Percentiles rank a stretch among this genome's conserved stretches.
These are phyloP conservation scores for Marasmarcha lunaedactyla DNA, from an alignment of 2,888 invertebrate genomes.

Conservation along the genomic window DNA sequence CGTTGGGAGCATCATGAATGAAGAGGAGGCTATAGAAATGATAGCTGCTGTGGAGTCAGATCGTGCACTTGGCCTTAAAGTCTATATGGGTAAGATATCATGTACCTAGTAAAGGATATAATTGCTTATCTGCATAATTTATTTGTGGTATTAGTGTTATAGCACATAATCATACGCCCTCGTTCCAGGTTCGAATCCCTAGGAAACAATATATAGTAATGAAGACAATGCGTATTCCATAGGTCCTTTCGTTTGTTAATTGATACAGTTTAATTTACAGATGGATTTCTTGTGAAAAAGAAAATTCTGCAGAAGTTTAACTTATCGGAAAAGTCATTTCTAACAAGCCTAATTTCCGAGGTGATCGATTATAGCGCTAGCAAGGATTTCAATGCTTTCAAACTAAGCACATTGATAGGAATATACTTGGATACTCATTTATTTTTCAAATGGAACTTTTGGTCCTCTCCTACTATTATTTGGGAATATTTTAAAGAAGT, in stretches of 20 bases:
- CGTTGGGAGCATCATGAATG: constrained; percentile 32
- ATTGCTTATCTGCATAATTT: background rate
- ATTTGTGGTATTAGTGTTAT: no score
- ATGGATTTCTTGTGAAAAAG: constrained; percentile 34
- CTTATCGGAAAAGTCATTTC: constrained; percentile 36
- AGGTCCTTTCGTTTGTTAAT: no score
- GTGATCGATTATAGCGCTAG: constrained; percentile 44
- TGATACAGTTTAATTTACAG: constrained; percentile 27
- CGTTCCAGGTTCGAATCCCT: no score
- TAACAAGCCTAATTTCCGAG: constrained; percentile 33
- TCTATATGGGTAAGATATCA: constrained; percentile 27
- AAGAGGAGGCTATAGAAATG: constrained; percentile 36
- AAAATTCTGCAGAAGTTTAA: constrained; percentile 32
- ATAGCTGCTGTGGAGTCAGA: constrained; percentile 31
- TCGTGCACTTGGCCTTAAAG: constrained; percentile 23
- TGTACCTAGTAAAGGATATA: no score
- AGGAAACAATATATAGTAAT: no score
- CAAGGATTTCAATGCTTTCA: constrained; percentile 32
- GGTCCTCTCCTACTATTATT: constrained; percentile 34
- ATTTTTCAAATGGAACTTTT: constrained; percentile 50
- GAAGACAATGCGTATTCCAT: no score
- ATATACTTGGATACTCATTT: constrained; percentile 40
- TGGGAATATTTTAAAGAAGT: constrained; percentile 51
- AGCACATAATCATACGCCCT: no score
- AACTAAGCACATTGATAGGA: constrained; percentile 38